Conservation (phyloP, 2,888 invertebrate genomes). For the Luperina nickerlii region DNA sequence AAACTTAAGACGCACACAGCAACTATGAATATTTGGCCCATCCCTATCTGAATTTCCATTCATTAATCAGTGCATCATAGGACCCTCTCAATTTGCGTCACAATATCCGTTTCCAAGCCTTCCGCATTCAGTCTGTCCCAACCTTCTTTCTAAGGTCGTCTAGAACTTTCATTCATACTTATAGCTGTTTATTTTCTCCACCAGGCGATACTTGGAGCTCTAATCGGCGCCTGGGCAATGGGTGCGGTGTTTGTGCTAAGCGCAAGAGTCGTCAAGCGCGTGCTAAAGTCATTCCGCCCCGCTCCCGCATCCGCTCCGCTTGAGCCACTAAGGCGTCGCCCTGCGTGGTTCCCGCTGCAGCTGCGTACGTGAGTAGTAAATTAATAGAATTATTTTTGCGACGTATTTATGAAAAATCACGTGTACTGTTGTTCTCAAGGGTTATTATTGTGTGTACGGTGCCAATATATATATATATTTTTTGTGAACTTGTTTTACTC, state of each 20-base stretch:
- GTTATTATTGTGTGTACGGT: not conserved
- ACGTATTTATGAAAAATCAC: not conserved
- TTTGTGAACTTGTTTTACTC: not conserved
- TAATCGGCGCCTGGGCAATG: slow-evolving; percentile 80
- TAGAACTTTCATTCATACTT: not conserved
- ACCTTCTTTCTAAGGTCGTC: not conserved
- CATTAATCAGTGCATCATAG: too few relatives aligned
- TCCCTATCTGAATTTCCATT: too few relatives aligned
- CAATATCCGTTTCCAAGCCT: not conserved
- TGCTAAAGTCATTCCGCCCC: slow-evolving; percentile 80
- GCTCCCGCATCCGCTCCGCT: slow-evolving; percentile 78
- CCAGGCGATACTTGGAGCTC: slow-evolving; percentile 79
- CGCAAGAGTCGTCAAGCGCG: slow-evolving; percentile 78
- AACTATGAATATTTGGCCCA: too few relatives aligned
- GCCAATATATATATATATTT: not conserved
- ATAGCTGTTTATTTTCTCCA: not conserved
- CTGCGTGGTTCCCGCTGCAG: slow-evolving; percentile 82
- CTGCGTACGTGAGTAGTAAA: slow-evolving; percentile 80
- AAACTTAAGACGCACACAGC: too few relatives aligned
- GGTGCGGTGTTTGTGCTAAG: slow-evolving; percentile 76
- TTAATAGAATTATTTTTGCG: not conserved
- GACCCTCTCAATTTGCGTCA: not conserved
- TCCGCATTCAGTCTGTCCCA: not conserved
- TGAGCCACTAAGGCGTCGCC: slow-evolving; percentile 76
- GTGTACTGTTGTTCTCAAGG: slow-evolving; percentile 21